Conservation (phyloP, 2,888 invertebrate species). For the Athalia rosae region DNA sequence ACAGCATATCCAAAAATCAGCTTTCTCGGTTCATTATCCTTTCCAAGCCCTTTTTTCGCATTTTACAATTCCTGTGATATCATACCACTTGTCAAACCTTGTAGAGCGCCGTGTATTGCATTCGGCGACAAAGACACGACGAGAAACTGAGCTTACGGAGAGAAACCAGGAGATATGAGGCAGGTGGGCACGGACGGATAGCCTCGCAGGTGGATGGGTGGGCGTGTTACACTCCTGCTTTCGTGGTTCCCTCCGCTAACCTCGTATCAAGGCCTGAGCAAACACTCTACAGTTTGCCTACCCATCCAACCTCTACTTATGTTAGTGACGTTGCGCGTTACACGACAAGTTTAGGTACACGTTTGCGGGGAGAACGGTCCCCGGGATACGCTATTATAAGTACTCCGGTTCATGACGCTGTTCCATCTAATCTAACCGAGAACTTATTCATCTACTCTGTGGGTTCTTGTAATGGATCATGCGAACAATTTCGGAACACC, state of each 20-base stretch:
- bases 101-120: no score
- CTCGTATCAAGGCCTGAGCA: slow-evolving; percentile 21
- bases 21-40: no score
- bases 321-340: slow-evolving; percentile 4
- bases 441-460: not conserved
- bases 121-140: not conserved
- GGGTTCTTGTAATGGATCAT: slow-evolving; percentile 18
- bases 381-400: no score
- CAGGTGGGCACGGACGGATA: no score
- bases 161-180: no score
- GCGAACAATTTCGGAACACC: not conserved
- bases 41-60: no score
- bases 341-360: not conserved
- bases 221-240: not conserved
- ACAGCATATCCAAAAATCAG: no score
- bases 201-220: not conserved
- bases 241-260: slow-evolving; percentile 7
- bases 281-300: slow-evolving; percentile 19
- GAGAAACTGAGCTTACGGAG: not conserved
- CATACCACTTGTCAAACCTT: no score
- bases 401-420: not conserved
- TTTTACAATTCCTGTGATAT: no score
- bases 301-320: slow-evolving; percentile 17
- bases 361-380: not conserved
- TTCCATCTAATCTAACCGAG: slow-evolving; percentile 19